phyloP scores from a whole-genome alignment of 1,140 invertebrate genomes.

The Solenopsis invicta region DNA sequence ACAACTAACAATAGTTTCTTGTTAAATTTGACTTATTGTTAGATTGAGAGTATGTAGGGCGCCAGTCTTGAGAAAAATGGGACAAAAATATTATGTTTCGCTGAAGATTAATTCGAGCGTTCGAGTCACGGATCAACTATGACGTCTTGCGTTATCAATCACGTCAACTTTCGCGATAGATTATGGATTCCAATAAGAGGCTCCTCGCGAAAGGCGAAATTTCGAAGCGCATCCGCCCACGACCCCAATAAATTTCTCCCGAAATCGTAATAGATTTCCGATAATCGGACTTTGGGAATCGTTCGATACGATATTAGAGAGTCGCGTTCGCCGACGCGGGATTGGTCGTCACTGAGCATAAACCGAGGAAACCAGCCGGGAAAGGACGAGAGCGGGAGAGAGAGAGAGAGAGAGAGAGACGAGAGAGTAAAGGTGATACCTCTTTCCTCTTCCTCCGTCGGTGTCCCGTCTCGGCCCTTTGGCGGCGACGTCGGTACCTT shows the following conservation, averaged over 20 bases:
- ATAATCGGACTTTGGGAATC: conserved; percentile 52
- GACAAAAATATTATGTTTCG: not conserved
- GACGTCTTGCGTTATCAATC: conserved; percentile 31
- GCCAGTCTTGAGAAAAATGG: not conserved
- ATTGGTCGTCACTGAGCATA: conserved; percentile 20
- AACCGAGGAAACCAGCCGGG: not conserved
- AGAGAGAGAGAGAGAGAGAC: not conserved
- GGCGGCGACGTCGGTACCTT: conserved; percentile 54
- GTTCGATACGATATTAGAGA: conserved; percentile 31
- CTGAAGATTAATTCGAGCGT: not conserved
- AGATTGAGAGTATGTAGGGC: not conserved
- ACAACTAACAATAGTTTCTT: conserved; percentile 1
- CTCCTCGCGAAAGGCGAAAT: conserved; percentile 28
- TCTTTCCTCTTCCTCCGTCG: conserved; percentile 15
- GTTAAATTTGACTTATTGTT: conserved; percentile 3
- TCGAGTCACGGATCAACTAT: conserved; percentile 17
- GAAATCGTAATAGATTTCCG: conserved; percentile 59
- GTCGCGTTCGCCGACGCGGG: not conserved
- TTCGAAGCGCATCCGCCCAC: conserved; percentile 3
- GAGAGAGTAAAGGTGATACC: not conserved
- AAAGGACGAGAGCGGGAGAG: no score
- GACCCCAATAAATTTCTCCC: conserved; percentile 41
- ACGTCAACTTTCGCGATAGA: conserved; percentile 23
- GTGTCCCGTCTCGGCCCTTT: conserved; percentile 17
- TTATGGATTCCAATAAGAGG: conserved; percentile 52